Evolutionary conservation across 2,113 vertebrate species (phyloP), one percentile per base, ranked within the genome.

Genomic region (Phaethon lepturus): DNA sequence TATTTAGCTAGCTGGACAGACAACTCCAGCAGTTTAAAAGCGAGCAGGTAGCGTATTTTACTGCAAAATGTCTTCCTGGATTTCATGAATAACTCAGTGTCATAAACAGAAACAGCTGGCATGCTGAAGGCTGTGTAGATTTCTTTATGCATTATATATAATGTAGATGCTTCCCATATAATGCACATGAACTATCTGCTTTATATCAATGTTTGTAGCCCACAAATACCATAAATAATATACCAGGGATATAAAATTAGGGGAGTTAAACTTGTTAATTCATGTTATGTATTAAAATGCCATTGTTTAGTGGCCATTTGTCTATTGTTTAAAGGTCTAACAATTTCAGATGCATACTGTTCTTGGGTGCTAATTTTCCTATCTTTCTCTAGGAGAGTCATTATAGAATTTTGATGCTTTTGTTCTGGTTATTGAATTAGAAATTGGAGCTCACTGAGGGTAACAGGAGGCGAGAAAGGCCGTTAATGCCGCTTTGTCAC

Each of bases 91-190:
- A 98, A 95, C 91, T 96, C 95, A 94, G 95, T 78, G 95, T 95
- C 93, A 83, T 95, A 97, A 98, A 95, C 92, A 96, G 97, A 97
- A 97, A 95, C 97, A 98, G 97, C 98, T 97, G 97, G 96, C 74
- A 62, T 62, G 96, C 95, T 97, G 85, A 96, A 86, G 95, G 95
- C 97, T 95, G 71, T 71, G 86, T 93, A 62, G 93, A 89, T 97
- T 96, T 96, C 97, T 96, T 96, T 95, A 94, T 90, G 77, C 96
- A 71, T 97, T 97, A 85, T 95, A 88, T 93, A 96, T 89, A 97
- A 94, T 42, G 74, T 79, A 83, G 79, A 90, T 94, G 69, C 88
- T 91, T 86, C 67, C 69, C 60, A 88, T 45, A 64, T 63, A 86
- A 95, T 67, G 87, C 78, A 79, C 63, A 71, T 0, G 1, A 93